Evolutionary conservation across 2,888 invertebrate species (phyloP).

Genomic region (Platypus cylindrus): DNA sequence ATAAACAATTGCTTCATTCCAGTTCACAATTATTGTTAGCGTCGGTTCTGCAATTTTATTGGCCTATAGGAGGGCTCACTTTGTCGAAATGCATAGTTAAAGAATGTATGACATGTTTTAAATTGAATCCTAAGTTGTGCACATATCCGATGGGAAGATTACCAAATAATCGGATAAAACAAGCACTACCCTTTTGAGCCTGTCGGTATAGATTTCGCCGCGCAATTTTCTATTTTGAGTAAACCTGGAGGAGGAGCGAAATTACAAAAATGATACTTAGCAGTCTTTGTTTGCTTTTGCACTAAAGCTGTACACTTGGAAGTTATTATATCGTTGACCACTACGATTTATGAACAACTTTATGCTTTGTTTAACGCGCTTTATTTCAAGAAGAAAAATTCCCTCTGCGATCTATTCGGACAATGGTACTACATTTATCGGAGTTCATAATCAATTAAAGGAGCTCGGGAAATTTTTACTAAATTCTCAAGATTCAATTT

Average conservation of each 20-base stretch:
- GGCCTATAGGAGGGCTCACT: slow-evolving; percentile 4
- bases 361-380: not conserved
- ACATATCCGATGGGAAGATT: slow-evolving; percentile 4
- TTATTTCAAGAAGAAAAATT: not conserved
- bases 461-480: not conserved
- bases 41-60: slow-evolving; percentile 7
- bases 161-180: slow-evolving; percentile 5
- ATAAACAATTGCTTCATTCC: slow-evolving; percentile 5
- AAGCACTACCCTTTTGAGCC: slow-evolving; percentile 8
- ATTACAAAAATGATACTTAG: slow-evolving; percentile 2
- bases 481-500: slow-evolving; percentile 1
- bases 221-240: slow-evolving; percentile 2
- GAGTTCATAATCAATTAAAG: not conserved
- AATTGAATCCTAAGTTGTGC: slow-evolving; percentile 6
- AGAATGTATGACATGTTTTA: slow-evolving; percentile 9
- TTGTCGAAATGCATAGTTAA: slow-evolving; percentile 7
- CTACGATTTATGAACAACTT: too few relatives aligned
- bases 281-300: slow-evolving; percentile 3
- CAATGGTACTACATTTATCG: not conserved
- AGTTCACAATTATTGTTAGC: slow-evolving; percentile 6
- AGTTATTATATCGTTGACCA: not conserved
- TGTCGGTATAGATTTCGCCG: slow-evolving; percentile 10
- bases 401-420: not conserved
- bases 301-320: slow-evolving; percentile 4
- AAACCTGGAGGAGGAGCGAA: slow-evolving; percentile 2